phyloP scores from a whole-genome alignment of 2,888 invertebrate genomes.

The Ophion obscuratus region DNA sequence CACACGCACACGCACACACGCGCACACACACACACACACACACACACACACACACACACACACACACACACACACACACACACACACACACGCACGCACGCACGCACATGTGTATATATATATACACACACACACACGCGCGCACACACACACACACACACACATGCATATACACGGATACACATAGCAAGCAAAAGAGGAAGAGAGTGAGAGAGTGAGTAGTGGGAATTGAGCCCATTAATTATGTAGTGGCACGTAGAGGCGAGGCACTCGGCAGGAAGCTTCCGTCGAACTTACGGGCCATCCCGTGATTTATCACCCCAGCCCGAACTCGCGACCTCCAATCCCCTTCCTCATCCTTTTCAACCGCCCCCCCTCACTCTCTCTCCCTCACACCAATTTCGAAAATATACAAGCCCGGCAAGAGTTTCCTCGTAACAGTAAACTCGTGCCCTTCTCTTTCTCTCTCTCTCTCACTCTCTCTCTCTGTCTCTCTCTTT shows the following conservation, averaged over 20 bases:
- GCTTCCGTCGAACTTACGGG: slow-evolving; percentile 65
- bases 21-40: no score
- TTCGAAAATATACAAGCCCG: slow-evolving; percentile 36
- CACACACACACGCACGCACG: no score
- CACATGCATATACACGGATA: no score
- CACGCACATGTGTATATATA: accelerated
- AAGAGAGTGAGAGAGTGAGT: slow-evolving; percentile 12
- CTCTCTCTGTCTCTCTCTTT: background rate
- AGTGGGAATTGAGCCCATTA: slow-evolving; percentile 57
- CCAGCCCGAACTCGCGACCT: slow-evolving; percentile 39
- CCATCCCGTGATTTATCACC: slow-evolving; percentile 65
- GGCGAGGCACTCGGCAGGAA: slow-evolving; percentile 64
- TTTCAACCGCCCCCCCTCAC: background rate
- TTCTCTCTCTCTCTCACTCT: slow-evolving; percentile 9
- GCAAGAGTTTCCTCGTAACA: slow-evolving; percentile 41
- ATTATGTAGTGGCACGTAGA: slow-evolving; percentile 67
- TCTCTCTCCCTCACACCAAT: slow-evolving; percentile 32
- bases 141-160: no score
- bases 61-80: no score
- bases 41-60: no score
- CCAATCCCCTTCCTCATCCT: slow-evolving; percentile 5
- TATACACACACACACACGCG: no score
- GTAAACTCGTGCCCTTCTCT: slow-evolving; percentile 23
- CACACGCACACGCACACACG: no score
- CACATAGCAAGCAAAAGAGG: background rate